Conservation (phyloP, 2,888 invertebrate species). For the Eucera pruinosa region DNA sequence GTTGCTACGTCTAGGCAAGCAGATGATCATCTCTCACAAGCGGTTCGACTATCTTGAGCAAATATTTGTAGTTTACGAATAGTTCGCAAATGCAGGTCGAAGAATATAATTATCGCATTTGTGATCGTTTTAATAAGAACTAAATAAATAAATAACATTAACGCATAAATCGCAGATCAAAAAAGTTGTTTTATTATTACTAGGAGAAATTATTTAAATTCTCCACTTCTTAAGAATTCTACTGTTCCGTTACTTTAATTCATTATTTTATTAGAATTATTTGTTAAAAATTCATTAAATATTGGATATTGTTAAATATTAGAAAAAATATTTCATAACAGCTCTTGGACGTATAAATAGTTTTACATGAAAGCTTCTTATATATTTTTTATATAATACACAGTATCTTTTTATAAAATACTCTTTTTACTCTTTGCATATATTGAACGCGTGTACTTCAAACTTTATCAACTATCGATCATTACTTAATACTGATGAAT, state of each 20-base stretch:
- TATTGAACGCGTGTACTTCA: constrained; percentile 17
- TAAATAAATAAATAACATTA: constrained; percentile 12
- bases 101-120: constrained; percentile 44
- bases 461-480: constrained; percentile 52
- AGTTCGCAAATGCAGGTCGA: constrained; percentile 37
- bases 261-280: too few species aligned
- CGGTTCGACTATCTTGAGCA: constrained; percentile 44
- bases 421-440: not conserved
- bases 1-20: constrained; percentile 48
- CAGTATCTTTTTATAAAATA: constrained; percentile 17
- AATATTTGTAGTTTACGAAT: constrained; percentile 53
- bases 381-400: not conserved
- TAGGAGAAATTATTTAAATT: not conserved
- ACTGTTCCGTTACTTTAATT: too few species aligned
- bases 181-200: not conserved
- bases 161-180: not conserved
- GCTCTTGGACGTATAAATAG: not conserved
- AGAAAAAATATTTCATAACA: not conserved
- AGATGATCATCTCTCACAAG: constrained; percentile 45
- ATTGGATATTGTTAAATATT: not conserved
- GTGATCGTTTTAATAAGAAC: constrained; percentile 19
- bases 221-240: not conserved
- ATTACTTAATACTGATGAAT: constrained; percentile 41
- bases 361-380: not conserved
- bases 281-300: too few species aligned